Evolutionary conservation across 2,797 vertebrate species (phyloP).

Genomic region (Scarus forsteni): DNA sequence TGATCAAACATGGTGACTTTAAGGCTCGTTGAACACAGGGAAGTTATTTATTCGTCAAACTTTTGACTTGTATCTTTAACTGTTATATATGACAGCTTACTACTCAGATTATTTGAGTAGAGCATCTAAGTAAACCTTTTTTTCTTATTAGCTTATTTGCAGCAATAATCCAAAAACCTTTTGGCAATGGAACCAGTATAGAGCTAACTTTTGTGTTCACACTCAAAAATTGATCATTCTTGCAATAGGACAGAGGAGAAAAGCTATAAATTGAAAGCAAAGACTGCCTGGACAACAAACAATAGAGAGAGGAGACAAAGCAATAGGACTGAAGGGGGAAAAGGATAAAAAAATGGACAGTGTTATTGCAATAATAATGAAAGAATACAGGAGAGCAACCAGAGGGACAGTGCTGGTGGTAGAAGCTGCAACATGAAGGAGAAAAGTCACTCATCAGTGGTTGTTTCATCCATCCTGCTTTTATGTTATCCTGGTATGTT

Average conservation of each 20-base stretch:
- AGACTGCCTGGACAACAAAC: not conserved
- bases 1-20: no score
- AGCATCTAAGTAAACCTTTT: no score
- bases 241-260: conserved; percentile 7
- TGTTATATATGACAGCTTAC: no score
- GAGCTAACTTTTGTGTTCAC: no score
- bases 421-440: conserved; percentile 64
- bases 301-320: not conserved
- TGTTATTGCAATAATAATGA: conserved; percentile 57
- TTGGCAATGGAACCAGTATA: no score
- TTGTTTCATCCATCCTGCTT: conserved; percentile 29
- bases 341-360: conserved; percentile 1
- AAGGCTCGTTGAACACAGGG: no score
- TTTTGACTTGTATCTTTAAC: no score
- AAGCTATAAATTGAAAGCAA: conserved; percentile 35
- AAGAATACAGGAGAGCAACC: not conserved
- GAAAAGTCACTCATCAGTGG: conserved; percentile 50
- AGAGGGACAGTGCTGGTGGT: conserved; percentile 55
- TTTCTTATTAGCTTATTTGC: no score
- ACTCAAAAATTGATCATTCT: no score
- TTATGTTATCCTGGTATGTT: conserved; percentile 71
- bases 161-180: no score
- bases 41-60: no score
- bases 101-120: no score
- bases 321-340: conserved; percentile 8